Evolutionary conservation across 2,888 invertebrate genomes (phyloP).

Genomic region (Aproaerema taeniolella): DNA sequence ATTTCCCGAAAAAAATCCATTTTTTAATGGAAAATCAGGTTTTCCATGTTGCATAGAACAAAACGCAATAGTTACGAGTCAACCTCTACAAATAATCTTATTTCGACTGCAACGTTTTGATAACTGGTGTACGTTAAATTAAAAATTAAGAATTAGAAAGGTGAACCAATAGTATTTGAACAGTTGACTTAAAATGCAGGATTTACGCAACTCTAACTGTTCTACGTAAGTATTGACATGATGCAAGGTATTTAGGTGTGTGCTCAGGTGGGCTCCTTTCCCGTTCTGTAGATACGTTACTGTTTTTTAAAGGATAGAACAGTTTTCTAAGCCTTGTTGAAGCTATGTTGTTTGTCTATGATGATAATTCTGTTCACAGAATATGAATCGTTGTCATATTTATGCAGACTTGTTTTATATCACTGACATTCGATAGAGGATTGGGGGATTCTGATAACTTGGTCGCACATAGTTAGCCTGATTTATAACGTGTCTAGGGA

Average conservation of each 20-base stretch:
- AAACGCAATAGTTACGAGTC: not conserved
- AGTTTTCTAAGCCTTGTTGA: not conserved
- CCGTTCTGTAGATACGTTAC: constrained; percentile 2
- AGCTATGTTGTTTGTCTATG: not conserved
- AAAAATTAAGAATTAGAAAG: no score
- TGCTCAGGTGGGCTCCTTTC: constrained; percentile 48
- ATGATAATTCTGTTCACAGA: not conserved
- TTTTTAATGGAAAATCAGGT: no score
- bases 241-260: constrained; percentile 44
- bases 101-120: no score
- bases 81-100: no score
- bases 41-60: no score
- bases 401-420: not conserved
- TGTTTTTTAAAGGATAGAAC: not conserved
- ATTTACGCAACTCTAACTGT: constrained; percentile 50
- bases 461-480: constrained; percentile 48
- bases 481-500: constrained; percentile 48
- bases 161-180: constrained; percentile 27
- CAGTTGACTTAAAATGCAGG: constrained; percentile 47
- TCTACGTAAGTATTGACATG: no score
- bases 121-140: no score
- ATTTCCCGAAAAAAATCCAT: no score
- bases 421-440: constrained; percentile 9
- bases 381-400: not conserved
- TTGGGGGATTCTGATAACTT: constrained; percentile 30